Percentiles rank a stretch among this genome's conserved stretches.
Evolutionary conservation across 2,888 invertebrate species (phyloP).

Genomic region (Synanthedon myopaeformis): DNA sequence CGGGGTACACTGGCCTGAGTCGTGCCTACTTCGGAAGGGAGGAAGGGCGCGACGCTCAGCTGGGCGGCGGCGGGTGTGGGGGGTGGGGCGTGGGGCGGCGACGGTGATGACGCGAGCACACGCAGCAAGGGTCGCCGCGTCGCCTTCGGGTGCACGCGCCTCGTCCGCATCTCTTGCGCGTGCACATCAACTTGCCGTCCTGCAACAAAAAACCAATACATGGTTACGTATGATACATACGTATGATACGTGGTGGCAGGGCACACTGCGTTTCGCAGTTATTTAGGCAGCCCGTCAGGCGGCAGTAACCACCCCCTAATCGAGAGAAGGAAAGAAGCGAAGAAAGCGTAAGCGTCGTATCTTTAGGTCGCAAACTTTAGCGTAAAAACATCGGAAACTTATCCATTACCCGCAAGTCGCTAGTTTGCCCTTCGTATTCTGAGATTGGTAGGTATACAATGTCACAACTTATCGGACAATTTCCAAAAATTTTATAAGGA

Average conservation of each 20-base stretch:
- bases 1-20: not conserved
- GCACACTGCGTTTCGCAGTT: too few species aligned
- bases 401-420: too few species aligned
- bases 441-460: not conserved
- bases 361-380: too few species aligned
- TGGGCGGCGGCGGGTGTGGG: constrained; percentile 19
- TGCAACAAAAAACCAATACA: constrained; percentile 28
- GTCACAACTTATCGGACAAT: not conserved
- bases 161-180: constrained; percentile 83
- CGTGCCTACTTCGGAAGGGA: constrained; percentile 5
- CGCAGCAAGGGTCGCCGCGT: constrained; percentile 72
- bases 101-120: constrained; percentile 69
- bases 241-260: too few species aligned
- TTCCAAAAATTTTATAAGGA: not conserved
- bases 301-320: too few species aligned
- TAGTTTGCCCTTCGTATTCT: too few species aligned
- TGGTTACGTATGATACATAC: too few species aligned
- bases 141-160: constrained; percentile 72
- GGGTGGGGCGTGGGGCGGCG: constrained; percentile 33
- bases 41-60: constrained; percentile 12
- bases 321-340: too few species aligned
- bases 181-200: constrained; percentile 86
- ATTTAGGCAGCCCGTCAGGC: too few species aligned
- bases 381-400: too few species aligned
- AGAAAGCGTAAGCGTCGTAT: too few species aligned